A percentile compares a stretch with the other conserved stretches of the same genome.
Conservation (phyloP, 2,113 vertebrate genomes). For the Gymnocephalus cernua region DNA sequence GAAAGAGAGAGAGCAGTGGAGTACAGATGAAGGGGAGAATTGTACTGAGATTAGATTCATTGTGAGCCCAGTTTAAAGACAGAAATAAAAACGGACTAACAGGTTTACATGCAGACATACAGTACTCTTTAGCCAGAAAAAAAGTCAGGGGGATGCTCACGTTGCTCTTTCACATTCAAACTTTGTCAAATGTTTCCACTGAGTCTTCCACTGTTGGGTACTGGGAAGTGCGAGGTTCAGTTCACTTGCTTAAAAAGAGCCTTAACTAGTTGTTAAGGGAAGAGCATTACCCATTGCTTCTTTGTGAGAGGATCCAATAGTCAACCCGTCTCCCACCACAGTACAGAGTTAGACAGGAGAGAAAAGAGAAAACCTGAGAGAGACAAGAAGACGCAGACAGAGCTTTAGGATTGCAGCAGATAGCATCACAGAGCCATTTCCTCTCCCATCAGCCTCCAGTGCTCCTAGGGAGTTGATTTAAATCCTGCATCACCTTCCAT, state of each 20-base stretch:
- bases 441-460: conserved; percentile 66
- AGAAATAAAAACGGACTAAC: background rate
- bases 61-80: background rate
- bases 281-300: background rate
- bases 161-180: background rate
- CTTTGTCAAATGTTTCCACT: background rate
- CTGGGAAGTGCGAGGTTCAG: background rate
- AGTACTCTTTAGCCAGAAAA: background rate
- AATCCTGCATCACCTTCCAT: conserved; percentile 77
- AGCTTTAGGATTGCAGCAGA: conserved; percentile 34
- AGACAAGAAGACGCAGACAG: conserved; percentile 25
- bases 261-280: background rate
- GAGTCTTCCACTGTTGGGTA: too few relatives aligned
- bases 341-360: conserved; percentile 6
- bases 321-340: background rate
- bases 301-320: background rate
- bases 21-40: background rate
- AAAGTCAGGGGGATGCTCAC: too few relatives aligned
- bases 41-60: background rate
- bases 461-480: conserved; percentile 73
- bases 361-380: conserved; percentile 8
- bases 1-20: background rate
- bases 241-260: background rate
- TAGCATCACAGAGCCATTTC: conserved; percentile 65
- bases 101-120: background rate